phyloP scores from a whole-genome alignment of 1,140 invertebrate genomes.

The Drosophila sulfurigaster region DNA sequence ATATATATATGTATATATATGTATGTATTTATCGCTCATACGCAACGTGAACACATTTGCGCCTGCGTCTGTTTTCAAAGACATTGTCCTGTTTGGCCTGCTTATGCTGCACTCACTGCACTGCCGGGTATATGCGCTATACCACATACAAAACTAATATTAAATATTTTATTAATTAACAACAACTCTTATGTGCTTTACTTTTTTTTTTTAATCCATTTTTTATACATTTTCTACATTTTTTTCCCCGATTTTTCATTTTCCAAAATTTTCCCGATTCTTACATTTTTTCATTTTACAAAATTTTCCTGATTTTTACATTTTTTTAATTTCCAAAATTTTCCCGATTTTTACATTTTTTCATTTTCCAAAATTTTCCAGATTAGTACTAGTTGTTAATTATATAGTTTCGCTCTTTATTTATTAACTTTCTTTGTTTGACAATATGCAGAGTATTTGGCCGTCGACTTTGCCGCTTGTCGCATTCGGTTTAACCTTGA shows the following conservation, averaged over 20 bases:
- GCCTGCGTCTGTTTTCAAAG: slow-evolving; percentile 53
- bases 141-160: background rate
- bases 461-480: background rate
- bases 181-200: background rate
- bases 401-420: background rate
- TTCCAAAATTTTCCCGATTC: too few species aligned
- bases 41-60: slow-evolving; percentile 38
- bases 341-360: too few species aligned
- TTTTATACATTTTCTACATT: too few species aligned
- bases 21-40: slow-evolving; percentile 15
- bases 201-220: background rate
- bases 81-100: slow-evolving; percentile 28
- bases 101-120: background rate
- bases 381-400: too few species aligned
- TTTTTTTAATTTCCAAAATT: too few species aligned
- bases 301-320: too few species aligned
- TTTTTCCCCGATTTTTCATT: too few species aligned
- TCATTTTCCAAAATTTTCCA: too few species aligned
- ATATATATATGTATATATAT: background rate
- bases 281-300: too few species aligned
- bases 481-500: slow-evolving; percentile 34
- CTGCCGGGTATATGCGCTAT: background rate
- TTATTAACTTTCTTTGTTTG: background rate
- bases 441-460: background rate
- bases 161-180: background rate